phyloP scores from a whole-genome alignment of 2,797 vertebrate species.

The Phrynocephalus forsythii region DNA sequence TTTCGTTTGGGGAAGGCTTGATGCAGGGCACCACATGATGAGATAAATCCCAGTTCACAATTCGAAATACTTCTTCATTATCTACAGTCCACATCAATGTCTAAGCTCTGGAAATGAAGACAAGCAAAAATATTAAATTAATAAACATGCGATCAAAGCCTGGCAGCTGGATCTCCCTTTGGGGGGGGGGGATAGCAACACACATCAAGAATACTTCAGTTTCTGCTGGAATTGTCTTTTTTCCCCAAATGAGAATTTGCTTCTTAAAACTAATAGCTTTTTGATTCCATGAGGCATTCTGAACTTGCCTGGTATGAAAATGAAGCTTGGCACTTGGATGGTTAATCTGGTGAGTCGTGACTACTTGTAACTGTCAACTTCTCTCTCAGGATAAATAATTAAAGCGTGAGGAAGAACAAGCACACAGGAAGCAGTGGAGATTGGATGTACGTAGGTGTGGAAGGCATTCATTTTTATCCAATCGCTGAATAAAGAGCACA shows the following conservation, averaged over 20 bases:
- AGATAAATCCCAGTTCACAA: background rate
- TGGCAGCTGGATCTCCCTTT: slow-evolving; percentile 7
- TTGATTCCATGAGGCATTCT: slow-evolving; percentile 19
- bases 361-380: slow-evolving; percentile 78
- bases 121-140: slow-evolving; percentile 37
- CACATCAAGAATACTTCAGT: background rate
- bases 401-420: slow-evolving; percentile 81
- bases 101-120: slow-evolving; percentile 32
- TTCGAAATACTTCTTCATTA: slow-evolving; percentile 21
- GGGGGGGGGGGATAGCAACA: background rate
- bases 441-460: slow-evolving; percentile 78
- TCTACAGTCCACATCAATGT: background rate
- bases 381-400: slow-evolving; percentile 82
- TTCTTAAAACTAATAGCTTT: slow-evolving; percentile 26
- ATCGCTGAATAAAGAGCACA: slow-evolving; percentile 79
- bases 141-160: slow-evolving; percentile 37
- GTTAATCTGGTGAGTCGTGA: slow-evolving; percentile 79
- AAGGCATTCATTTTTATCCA: slow-evolving; percentile 82
- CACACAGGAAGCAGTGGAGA: slow-evolving; percentile 77
- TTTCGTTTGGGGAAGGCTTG: background rate
- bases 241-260: slow-evolving; percentile 20
- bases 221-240: background rate
- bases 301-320: slow-evolving; percentile 50
- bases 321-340: slow-evolving; percentile 56
- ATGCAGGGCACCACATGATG: background rate